Conservation (phyloP, 2,113 vertebrate genomes). For the Azemiops feae region DNA sequence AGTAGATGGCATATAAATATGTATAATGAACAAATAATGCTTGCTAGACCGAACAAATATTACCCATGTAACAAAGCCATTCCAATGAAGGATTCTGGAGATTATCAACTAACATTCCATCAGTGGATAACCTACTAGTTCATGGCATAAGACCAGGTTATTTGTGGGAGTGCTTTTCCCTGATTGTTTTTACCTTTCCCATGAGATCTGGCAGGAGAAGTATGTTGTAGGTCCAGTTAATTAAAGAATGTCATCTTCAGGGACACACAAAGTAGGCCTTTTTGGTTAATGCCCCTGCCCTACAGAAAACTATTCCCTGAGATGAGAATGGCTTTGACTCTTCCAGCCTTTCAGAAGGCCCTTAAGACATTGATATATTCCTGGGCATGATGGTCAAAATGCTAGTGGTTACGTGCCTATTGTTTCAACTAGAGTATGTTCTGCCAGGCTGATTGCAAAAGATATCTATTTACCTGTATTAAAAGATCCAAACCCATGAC, state of each 20-base stretch:
- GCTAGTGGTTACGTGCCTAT: neutral
- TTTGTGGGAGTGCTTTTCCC: neutral
- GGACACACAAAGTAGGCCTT: neutral
- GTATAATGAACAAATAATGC: neutral
- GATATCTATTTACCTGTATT: neutral
- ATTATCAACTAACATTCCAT: neutral
- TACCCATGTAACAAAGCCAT: neutral
- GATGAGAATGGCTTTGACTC: neutral
- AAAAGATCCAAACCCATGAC: neutral
- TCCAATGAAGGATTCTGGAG: neutral
- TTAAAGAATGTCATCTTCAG: neutral
- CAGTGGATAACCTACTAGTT: neutral
- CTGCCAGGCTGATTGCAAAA: neutral
- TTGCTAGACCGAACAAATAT: neutral
- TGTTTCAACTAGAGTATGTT: neutral
- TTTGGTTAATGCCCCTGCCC: neutral
- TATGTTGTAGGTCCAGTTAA: neutral
- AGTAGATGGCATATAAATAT: neutral
- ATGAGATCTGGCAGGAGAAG: neutral
- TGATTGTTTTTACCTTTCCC: neutral
- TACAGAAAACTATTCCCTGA: neutral
- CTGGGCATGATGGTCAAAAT: neutral
- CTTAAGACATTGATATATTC: neutral
- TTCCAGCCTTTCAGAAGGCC: neutral
- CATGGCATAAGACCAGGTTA: neutral